Evolutionary conservation across 2,797 vertebrate genomes (phyloP).

Genomic region (Cygnus olor): DNA sequence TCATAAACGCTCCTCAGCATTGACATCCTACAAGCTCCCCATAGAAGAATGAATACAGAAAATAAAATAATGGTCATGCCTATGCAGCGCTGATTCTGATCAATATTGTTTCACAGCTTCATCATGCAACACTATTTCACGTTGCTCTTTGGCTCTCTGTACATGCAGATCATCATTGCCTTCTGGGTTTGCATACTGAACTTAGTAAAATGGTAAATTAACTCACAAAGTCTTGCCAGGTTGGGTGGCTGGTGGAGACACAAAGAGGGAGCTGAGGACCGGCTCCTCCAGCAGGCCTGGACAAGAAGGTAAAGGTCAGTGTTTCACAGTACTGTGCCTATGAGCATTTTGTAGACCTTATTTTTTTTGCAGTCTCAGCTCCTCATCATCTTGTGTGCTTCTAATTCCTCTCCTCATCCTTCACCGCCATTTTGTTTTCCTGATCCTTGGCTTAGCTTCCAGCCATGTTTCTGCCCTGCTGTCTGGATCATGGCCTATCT

Average conservation of each 20-base stretch:
- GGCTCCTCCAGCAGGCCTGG: not conserved
- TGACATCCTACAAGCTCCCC: not conserved
- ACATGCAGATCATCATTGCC: rapidly evolving
- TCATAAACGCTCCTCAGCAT: not conserved
- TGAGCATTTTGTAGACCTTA: not conserved
- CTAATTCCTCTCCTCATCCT: not conserved
- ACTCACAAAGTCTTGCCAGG: not conserved
- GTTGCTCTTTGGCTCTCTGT: not conserved
- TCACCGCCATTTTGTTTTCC: not conserved
- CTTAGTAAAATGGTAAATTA: not conserved
- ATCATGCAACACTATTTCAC: not conserved
- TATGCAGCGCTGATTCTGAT: not conserved
- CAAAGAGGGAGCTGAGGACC: not conserved
- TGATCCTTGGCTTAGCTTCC: not conserved
- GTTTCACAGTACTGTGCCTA: not conserved
- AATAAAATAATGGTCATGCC: not conserved
- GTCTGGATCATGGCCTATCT: not conserved
- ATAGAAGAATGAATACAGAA: not conserved
- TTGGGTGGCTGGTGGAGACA: not conserved
- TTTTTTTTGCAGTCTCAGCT: not conserved
- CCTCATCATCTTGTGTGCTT: not conserved
- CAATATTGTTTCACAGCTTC: not conserved
- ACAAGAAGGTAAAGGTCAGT: not conserved
- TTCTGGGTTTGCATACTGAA: not conserved
- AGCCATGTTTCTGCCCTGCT: not conserved